Percentiles rank a stretch among this genome's conserved stretches.
phyloP scores from a whole-genome alignment of 2,113 vertebrate species.

The Dipodomys stephensi region DNA sequence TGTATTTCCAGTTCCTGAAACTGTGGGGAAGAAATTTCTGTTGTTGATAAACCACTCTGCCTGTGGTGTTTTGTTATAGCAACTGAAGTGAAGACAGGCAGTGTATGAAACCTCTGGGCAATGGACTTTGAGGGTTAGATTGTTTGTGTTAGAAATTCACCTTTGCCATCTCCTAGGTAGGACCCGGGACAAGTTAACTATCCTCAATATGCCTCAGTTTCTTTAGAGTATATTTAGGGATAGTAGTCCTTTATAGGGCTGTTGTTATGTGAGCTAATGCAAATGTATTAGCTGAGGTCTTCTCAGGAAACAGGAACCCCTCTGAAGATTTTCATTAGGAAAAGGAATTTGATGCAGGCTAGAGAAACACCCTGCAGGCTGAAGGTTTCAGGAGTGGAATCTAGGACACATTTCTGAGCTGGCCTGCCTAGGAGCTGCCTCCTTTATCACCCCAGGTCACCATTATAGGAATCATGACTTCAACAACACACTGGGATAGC shows the following conservation, averaged over 20 bases:
- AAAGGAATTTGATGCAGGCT: conserved; percentile 2
- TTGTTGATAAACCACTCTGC: not conserved
- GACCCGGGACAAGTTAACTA: not conserved
- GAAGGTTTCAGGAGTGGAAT: not conserved
- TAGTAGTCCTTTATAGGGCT: not conserved
- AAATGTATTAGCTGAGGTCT: not conserved
- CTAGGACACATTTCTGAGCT: not conserved
- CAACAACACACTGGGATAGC: not conserved
- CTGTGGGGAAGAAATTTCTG: not conserved
- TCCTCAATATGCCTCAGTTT: not conserved
- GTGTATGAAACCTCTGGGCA: not conserved
- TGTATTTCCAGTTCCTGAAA: not conserved
- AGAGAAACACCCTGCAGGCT: not conserved
- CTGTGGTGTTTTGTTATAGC: not conserved
- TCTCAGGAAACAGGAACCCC: not conserved
- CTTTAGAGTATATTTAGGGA: not conserved
- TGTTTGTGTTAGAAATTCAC: not conserved
- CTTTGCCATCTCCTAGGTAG: not conserved
- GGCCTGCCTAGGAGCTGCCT: not conserved
- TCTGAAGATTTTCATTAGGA: conserved; percentile 1
- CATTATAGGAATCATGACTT: not conserved
- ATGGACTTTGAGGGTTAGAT: not conserved
- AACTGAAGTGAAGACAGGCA: not conserved
- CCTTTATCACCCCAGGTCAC: too few species aligned
- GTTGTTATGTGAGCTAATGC: not conserved